These are phyloP conservation scores for Anagyrus pseudococci DNA, from an alignment of 2,888 invertebrate genomes.

Conservation along the genomic window DNA sequence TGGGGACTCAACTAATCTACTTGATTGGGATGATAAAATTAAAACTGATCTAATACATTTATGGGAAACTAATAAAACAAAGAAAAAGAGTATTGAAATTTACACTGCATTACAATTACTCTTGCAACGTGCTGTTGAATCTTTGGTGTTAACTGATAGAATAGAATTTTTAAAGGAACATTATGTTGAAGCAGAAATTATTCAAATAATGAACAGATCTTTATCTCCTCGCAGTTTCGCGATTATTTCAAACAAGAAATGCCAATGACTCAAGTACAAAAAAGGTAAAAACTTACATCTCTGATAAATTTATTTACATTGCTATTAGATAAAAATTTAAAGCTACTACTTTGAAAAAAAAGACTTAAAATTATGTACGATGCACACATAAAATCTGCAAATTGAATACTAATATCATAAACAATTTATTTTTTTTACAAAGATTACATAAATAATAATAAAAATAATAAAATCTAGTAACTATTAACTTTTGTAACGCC, in stretches of 20 bases:
- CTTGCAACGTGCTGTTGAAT: constrained; percentile 54
- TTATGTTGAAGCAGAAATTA: constrained; percentile 44
- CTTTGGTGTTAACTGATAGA: constrained; percentile 52
- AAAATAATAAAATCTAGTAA: constrained; percentile 7
- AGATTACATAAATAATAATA: background rate
- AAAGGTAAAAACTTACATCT: background rate
- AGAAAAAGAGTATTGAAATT: constrained; percentile 47
- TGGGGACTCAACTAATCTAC: background rate
- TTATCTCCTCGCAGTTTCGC: constrained; percentile 56
- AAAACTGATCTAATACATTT: constrained; percentile 40
- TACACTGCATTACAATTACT: constrained; percentile 57
- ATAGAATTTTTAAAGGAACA: constrained; percentile 52
- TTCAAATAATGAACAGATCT: constrained; percentile 48
- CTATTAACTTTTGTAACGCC: too few species aligned
- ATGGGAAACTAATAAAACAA: constrained; percentile 48
- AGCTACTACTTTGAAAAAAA: too few species aligned
- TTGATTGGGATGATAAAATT: constrained; percentile 38
- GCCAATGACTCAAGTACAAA: background rate
- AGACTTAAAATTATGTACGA: too few species aligned
- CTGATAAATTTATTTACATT: too few species aligned
- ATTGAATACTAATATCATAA: too few species aligned
- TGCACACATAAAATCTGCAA: too few species aligned
- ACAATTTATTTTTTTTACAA: background rate
- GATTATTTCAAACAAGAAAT: constrained; percentile 45
- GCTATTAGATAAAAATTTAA: too few species aligned